Base-by-base conservation (phyloP, 2,888 invertebrate species). In the Agrilus cyanescens region DNA sequence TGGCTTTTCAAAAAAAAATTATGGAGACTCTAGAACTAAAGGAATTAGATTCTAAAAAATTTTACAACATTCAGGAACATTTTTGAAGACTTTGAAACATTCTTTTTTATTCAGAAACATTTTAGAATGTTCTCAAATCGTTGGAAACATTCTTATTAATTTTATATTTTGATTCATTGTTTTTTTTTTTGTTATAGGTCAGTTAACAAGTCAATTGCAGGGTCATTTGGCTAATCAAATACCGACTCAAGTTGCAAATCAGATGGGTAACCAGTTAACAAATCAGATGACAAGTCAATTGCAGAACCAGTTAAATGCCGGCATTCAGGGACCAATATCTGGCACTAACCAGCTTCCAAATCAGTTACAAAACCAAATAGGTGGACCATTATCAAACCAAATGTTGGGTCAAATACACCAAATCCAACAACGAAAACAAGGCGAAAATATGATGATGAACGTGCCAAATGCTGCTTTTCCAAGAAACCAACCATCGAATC, bases 401-500 rank as follows among this genome's bases (percentile, higher is more conserved):
- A 60, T 67, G 43, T 53, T 59, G 32, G 66, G 66, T 18, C 66
- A 66, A 37, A 65, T 69, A 55, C 54, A 44, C 13, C 15, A 18
- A n/a, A 45, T 41, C 32, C 62, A 43, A 35, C 57, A 56, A 43
- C 51, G 57, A 32, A 61, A 62, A 46, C 54, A 55, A 18, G 50
- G 46, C 4, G 56, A 55, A 29, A 46, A 47, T 12, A 57, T 57
- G 48, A 72, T 74, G 61, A 70, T 71, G 54, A 70, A 69, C 50
- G 63, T 65, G 43, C 56, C 61, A 37, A 63, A 63, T 36, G 53
- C 59, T 42, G 66, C 66, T 25, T 71, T 68, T 50, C 63, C 70
- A 4, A 66, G 86, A 0, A 80, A 79, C 33, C 79, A 81, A 0
- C 78, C 80, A 0, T 85, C 85, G 4, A 76, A 73, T 50, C 85